Percentiles rank a stretch among this genome's conserved stretches.
Evolutionary conservation across 2,113 vertebrate genomes (phyloP).

Genomic region (Oryzias woworae): DNA sequence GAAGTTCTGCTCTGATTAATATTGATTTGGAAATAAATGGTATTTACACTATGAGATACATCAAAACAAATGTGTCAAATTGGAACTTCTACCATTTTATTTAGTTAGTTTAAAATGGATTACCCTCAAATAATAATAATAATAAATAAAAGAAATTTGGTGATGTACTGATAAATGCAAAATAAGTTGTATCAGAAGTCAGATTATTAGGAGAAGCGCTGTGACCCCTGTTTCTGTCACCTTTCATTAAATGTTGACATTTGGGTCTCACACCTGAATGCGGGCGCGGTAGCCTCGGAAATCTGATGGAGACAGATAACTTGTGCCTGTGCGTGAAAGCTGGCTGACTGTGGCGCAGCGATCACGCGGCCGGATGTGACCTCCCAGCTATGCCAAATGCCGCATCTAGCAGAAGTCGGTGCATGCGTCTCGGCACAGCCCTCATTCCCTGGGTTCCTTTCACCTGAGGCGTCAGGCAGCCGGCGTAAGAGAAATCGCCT

Average conservation of each 20-base stretch:
- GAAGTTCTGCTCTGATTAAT: neutral
- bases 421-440: constrained; percentile 25
- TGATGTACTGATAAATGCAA: neutral
- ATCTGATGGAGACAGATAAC: constrained; percentile 69
- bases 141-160: neutral
- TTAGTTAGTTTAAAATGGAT: neutral
- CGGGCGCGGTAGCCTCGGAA: constrained; percentile 47
- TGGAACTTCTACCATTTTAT: neutral
- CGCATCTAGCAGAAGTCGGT: constrained; percentile 41
- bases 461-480: constrained; percentile 67
- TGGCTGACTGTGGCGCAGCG: constrained; percentile 11
- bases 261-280: constrained; percentile 45
- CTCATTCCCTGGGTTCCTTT: constrained; percentile 34
- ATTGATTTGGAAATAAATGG: constrained; percentile 13
- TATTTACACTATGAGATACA: neutral
- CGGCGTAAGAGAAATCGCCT: constrained; percentile 65
- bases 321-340: constrained; percentile 44
- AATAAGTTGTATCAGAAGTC: constrained; percentile 37
- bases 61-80: neutral
- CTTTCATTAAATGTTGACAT: constrained; percentile 66
- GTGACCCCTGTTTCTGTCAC: constrained; percentile 67
- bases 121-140: neutral
- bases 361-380: constrained; percentile 20
- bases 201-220: constrained; percentile 65
- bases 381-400: constrained; percentile 53